Evolutionary conservation across 2,113 vertebrate species (phyloP).

Genomic region (Hippocampus barbouri): DNA sequence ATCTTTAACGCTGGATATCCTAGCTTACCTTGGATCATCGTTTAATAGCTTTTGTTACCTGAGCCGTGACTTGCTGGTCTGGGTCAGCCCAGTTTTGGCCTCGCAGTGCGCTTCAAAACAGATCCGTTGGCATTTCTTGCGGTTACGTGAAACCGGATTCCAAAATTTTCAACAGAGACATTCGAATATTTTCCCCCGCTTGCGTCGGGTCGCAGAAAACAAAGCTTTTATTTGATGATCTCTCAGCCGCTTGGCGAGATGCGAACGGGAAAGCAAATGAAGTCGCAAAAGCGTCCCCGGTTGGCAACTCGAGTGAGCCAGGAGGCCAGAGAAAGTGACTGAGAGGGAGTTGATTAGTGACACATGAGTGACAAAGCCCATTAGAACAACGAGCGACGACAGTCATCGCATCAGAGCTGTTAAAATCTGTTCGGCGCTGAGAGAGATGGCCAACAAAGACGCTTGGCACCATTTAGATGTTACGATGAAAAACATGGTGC

Average conservation of each 20-base stretch:
- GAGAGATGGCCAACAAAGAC: background rate
- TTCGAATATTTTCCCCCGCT: too few relatives aligned
- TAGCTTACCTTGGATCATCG: background rate
- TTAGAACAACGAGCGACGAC: conserved; percentile 25
- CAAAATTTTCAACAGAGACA: too few relatives aligned
- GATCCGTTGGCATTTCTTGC: too few relatives aligned
- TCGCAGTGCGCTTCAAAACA: too few relatives aligned
- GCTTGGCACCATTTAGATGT: background rate
- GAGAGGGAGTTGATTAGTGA: conserved; percentile 27
- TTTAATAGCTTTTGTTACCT: too few relatives aligned
- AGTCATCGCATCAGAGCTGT: conserved; percentile 21
- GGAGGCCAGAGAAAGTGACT: conserved; percentile 19
- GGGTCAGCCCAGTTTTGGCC: too few relatives aligned
- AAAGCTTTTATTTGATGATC: too few relatives aligned
- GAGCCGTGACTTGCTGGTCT: too few relatives aligned
- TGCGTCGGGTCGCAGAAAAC: too few relatives aligned
- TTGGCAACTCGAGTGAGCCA: conserved; percentile 15
- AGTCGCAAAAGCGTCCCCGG: conserved; percentile 1
- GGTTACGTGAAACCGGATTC: too few relatives aligned
- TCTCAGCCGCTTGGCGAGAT: conserved; percentile 16
- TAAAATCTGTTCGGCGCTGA: conserved; percentile 1
- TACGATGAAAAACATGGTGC: background rate
- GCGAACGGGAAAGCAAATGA: conserved; percentile 13
- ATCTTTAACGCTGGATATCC: background rate
- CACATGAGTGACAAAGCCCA: conserved; percentile 26